A percentile compares a stretch with the other conserved stretches of the same genome.
Evolutionary conservation across 2,797 vertebrate genomes (phyloP).

Genomic region (Coendou prehensilis): DNA sequence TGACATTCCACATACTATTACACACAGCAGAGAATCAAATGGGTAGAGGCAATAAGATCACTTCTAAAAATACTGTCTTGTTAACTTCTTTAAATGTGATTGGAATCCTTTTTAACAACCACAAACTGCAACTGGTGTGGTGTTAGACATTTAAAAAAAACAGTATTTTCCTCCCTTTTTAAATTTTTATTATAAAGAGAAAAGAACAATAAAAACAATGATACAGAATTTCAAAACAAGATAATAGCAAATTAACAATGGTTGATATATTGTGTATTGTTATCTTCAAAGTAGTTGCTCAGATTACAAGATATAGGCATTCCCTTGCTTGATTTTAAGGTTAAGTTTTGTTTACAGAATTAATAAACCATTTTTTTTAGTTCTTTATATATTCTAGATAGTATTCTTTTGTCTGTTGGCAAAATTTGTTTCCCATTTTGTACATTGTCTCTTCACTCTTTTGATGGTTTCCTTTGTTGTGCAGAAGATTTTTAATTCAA

Average conservation of each 20-base stretch:
- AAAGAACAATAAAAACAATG: too few relatives aligned
- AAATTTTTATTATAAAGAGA: too few relatives aligned
- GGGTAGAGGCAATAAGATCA: background rate
- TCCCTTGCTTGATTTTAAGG: constrained; percentile 7
- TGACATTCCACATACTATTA: background rate
- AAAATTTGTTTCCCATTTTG: background rate
- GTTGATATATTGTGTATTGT: too few relatives aligned
- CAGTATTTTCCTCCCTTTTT: background rate
- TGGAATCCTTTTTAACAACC: background rate
- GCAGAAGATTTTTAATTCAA: background rate
- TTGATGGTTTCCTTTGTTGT: background rate
- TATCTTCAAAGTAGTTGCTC: too few relatives aligned
- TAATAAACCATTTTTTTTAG: background rate
- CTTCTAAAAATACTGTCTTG: background rate
- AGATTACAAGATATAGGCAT: too few relatives aligned
- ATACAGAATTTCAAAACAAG: too few relatives aligned
- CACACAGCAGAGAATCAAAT: background rate
- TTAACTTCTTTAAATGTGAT: background rate
- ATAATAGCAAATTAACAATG: too few relatives aligned
- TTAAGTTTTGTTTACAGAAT: background rate
- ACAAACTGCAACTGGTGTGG: background rate
- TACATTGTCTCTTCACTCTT: background rate
- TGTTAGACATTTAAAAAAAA: background rate
- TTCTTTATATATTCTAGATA: background rate
- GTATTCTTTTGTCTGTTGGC: background rate